Conservation (phyloP, 2,888 invertebrate genomes). For the Coelinius sp. region DNA sequence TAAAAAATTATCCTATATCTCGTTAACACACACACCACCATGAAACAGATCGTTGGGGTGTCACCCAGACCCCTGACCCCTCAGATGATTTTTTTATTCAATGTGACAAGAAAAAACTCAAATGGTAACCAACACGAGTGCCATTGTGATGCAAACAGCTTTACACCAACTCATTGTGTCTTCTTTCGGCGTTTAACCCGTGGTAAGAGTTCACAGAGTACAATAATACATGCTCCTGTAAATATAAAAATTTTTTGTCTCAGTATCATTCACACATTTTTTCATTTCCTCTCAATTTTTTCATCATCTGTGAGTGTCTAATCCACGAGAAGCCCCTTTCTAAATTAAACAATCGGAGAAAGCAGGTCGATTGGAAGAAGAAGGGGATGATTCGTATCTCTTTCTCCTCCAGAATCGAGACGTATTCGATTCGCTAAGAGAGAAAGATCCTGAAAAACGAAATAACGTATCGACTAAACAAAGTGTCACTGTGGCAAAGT, state of each 20-base stretch:
- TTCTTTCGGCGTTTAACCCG: conserved; percentile 31
- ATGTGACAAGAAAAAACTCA: conserved; percentile 33
- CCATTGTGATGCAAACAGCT: conserved; percentile 40
- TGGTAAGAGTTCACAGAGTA: conserved; percentile 44
- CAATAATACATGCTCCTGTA: conserved; percentile 38
- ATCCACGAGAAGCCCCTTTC: neutral
- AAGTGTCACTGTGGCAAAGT: conserved; percentile 60
- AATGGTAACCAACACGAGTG: conserved; percentile 33
- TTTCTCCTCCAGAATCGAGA: neutral
- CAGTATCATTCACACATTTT: conserved; percentile 13
- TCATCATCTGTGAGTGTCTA: neutral
- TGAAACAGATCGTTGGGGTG: conserved; percentile 49
- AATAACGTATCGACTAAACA: conserved; percentile 64
- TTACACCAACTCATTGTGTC: conserved; percentile 31
- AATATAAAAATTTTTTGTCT: conserved; percentile 42
- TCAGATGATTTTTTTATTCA: conserved; percentile 14
- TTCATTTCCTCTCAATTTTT: neutral
- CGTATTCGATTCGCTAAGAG: neutral
- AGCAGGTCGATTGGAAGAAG: neutral
- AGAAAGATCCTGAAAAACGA: conserved; percentile 21
- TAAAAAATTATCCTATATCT: conserved; percentile 27
- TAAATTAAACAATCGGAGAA: neutral
- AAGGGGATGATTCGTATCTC: neutral
- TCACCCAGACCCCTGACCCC: conserved; percentile 52
- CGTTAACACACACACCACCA: conserved; percentile 34